Percentiles rank a stretch among this genome's conserved stretches.
Evolutionary conservation across 2,888 invertebrate species (phyloP).

Genomic region (Eugnorisma glareosa): DNA sequence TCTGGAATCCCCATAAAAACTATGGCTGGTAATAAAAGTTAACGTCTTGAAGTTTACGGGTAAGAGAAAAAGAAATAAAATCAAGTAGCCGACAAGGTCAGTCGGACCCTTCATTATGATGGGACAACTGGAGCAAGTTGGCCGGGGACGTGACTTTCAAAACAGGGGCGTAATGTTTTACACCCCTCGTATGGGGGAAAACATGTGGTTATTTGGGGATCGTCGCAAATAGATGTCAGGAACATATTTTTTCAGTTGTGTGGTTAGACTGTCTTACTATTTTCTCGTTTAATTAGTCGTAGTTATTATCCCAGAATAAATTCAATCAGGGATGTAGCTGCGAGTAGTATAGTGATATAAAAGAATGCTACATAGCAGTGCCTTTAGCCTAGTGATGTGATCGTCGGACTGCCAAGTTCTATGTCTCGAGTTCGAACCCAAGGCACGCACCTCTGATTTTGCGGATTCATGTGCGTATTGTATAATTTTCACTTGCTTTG

Average conservation of each 20-base stretch:
- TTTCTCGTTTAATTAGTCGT: too few species aligned
- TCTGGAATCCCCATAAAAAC: constrained; percentile 57
- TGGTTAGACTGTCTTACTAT: too few species aligned
- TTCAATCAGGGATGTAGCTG: neutral
- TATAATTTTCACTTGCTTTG: too few species aligned
- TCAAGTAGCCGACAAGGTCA: constrained; percentile 65
- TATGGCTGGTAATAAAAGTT: constrained; percentile 64
- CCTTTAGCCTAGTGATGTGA: too few species aligned
- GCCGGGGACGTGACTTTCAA: constrained; percentile 55
- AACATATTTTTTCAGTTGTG: neutral
- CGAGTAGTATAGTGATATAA: neutral
- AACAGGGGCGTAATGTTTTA: constrained; percentile 36
- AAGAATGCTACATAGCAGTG: too few species aligned
- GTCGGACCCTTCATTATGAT: constrained; percentile 59
- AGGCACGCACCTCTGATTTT: too few species aligned
- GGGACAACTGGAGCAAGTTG: constrained; percentile 48
- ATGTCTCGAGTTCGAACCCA: too few species aligned
- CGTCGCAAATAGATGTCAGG: neutral
- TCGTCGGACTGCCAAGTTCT: too few species aligned
- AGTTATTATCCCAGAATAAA: neutral
- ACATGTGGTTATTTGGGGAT: constrained; percentile 18
- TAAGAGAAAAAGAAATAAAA: constrained; percentile 56
- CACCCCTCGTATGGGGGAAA: constrained; percentile 15
- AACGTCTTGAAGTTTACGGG: constrained; percentile 64
- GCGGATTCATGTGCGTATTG: too few species aligned